Base-by-base conservation (phyloP, 2,113 vertebrate species). In the Pomatostomus ruficeps region DNA sequence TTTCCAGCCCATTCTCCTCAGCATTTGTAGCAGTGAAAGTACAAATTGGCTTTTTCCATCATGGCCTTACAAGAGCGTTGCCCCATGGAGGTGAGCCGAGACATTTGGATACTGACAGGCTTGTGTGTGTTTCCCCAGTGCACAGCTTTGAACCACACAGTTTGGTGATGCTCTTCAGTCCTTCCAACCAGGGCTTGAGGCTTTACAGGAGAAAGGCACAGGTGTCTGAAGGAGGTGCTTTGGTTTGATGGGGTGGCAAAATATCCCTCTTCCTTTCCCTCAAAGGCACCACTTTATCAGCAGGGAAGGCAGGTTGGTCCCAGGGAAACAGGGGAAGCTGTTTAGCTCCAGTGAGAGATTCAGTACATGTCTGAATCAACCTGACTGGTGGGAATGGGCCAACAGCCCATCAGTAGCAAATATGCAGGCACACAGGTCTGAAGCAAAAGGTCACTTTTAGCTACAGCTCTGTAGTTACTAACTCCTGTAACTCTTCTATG, bases 71-170 rank as follows among this genome's bases (percentile, higher is more conserved):
- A 22, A 21, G 14, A 59, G 17, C 0, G 0, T 46, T 72, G 52
- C 9, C n/a, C 48, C 40, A 1, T 40, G 7, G 68, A 62, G 59
- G 31, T 11, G 61, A 36, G 17, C n/a, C 0, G 6, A 57, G 74
- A 26, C 24, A 9, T 36, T 46, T 0, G 1, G 55, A 8, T 40
- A 10, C 16, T 16, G 31, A 42, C 0, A 11, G 33, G 17, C 35
- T 26, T 15, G 3, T 33, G 14, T 10, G 15, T 48, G 31, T 78
- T 70, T 71, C 46, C 25, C 28, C 28, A 11, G n/a, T 26, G 42
- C 51, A 21, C 49, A 49, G 43, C 46, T 62, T 57, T 40, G 76
- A 38, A 36, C 28, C 2, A 1, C 20, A 14, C 0, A 3, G 43
- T 29, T 65, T 38, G 10, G 33, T 38, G 40, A 21, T 16, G 25